Evolutionary conservation across 2,797 vertebrate species (phyloP), one percentile per base, ranked within the genome.

Genomic region (Eulemur coronatus): DNA sequence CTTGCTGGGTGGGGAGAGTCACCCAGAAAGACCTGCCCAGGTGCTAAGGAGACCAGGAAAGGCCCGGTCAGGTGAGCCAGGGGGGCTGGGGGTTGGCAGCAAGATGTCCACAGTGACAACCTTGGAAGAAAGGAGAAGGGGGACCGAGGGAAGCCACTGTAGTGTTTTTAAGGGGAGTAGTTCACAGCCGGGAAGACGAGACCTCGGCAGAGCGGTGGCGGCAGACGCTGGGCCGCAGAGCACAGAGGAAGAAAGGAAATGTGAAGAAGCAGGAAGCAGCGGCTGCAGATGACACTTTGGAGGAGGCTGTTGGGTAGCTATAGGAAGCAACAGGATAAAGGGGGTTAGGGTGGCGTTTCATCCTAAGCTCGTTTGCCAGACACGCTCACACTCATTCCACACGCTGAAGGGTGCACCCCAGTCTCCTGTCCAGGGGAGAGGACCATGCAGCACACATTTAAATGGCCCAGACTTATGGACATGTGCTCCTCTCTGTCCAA

Each of bases 211-310:
- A 26, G 46, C 1, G 26, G n/a, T 13, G 33, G 22, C 2, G 5
- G n/a, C 73, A 35, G 55, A 75, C 7, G 15, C 52, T 22, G 20
- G 81, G 35, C 72, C 7, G 33, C 61, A 30, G 61, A 22, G 18
- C 1, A 3, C 43, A 28, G 55, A 35, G 0, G 38, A 38, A 43
- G 65, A 72, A 14, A 17, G 28, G 0, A 5, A 3, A 18, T 0
- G 3, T 0, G 30, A 26, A 15, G 43, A 7, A 33, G 5, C 6
- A 0, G 4, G 35, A 46, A 63, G 61, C 12, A 0, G 17, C 6
- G 15, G 30, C 18, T 10, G 26, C 1, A 17, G 38, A 11, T 8
- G 1, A 6, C 22, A 11, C 38, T 12, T 63, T 4, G 1, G 41
- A 12, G 7, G 59, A 57, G 41, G 26, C n/a, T 14, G 26, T 13